phyloP scores from a whole-genome alignment of 2,113 vertebrate species.

The Ceuthmochares aereus region DNA sequence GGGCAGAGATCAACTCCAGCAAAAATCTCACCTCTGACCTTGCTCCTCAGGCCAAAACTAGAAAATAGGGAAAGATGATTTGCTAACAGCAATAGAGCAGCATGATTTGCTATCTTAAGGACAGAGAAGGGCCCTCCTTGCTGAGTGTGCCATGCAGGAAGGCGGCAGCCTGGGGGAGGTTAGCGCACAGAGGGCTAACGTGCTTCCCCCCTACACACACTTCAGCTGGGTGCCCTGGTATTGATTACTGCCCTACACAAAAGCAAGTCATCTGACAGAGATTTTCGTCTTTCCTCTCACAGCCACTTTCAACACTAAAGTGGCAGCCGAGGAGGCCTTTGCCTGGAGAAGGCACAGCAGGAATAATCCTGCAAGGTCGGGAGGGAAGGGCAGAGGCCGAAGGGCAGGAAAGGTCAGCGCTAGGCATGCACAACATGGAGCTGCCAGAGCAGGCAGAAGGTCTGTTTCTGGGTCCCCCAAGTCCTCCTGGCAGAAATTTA shows the following conservation, averaged over 20 bases:
- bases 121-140: neutral
- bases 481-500: constrained; percentile 56
- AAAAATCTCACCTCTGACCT: neutral
- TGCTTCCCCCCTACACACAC: neutral
- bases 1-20: neutral
- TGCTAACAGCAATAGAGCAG: too few species aligned
- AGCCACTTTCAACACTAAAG: constrained; percentile 1
- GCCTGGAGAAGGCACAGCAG: constrained; percentile 42
- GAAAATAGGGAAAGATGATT: neutral
- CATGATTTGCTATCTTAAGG: neutral
- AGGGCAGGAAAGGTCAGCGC: constrained; percentile 56
- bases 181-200: neutral
- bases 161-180: neutral
- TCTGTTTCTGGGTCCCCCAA: constrained; percentile 31
- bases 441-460: neutral
- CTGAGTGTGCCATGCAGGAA: neutral
- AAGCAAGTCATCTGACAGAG: neutral
- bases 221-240: constrained; percentile 16
- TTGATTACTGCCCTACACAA: constrained; percentile 65
- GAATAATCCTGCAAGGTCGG: constrained; percentile 55
- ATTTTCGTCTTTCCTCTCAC: constrained; percentile 15
- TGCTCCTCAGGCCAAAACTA: neutral
- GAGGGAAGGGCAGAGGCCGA: constrained; percentile 58
- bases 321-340: constrained; percentile 39
- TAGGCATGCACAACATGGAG: neutral